Evolutionary conservation across 1,140 invertebrate species (phyloP).

Genomic region (Whitmania pigra): DNA sequence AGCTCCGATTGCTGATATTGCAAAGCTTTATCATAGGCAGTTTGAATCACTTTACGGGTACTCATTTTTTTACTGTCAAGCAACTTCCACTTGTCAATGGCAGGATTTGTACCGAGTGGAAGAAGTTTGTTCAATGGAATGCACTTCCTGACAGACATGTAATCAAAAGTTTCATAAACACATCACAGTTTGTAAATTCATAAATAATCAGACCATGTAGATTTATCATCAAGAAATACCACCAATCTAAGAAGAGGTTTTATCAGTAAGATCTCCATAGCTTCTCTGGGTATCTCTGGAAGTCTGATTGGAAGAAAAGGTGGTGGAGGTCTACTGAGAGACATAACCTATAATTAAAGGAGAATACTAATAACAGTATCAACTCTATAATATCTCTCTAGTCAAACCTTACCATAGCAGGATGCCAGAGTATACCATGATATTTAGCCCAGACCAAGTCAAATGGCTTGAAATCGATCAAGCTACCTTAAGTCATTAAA

Average conservation of each 20-base stretch:
- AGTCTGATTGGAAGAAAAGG: neutral
- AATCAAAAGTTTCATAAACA: too few relatives aligned
- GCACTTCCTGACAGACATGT: neutral
- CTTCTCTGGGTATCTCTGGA: neutral
- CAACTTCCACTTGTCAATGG: constrained; percentile 5
- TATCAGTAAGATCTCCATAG: neutral
- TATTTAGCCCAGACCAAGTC: constrained; percentile 2
- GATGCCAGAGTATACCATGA: neutral
- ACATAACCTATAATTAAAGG: neutral
- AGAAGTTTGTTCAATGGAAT: constrained; percentile 2
- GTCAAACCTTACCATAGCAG: neutral
- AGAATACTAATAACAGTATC: neutral
- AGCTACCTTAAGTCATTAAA: neutral
- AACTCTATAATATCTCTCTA: neutral
- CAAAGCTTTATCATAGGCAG: constrained; percentile 9
- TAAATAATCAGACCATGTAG: constrained; percentile 1
- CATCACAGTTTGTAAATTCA: neutral
- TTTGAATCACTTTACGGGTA: neutral
- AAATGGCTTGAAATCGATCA: neutral
- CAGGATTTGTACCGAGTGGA: neutral
- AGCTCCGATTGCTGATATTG: neutral
- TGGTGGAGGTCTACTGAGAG: neutral
- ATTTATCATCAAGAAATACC: constrained; percentile 7
- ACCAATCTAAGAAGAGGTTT: neutral
- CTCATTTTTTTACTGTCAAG: neutral